Evolutionary conservation across 2,113 vertebrate species (phyloP), one percentile per base, ranked within the genome.

Genomic region (Saccopteryx bilineata): DNA sequence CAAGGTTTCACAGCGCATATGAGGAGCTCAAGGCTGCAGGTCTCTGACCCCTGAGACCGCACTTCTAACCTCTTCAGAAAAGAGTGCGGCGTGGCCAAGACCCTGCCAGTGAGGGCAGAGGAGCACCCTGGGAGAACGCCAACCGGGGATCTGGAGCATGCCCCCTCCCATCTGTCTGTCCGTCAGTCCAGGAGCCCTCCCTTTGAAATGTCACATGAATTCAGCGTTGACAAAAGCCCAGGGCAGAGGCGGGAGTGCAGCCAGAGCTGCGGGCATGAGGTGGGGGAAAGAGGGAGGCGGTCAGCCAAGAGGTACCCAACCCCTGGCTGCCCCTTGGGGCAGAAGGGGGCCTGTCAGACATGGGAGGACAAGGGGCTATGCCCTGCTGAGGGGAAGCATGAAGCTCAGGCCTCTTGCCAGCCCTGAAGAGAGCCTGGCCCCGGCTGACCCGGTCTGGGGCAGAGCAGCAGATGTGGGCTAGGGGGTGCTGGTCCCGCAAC

Each of bases 121-220:
- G 50, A 80, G 76, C 17, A n/a, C 31, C 54, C n/a, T 13, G 50
- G 85, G 61, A 58, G 71, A 15, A 28, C 0, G 2, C 39, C 5
- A 13, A 19, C 4, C 6, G 46, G 71, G 63, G 58, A 11, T 11
- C 85, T n/a, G 39, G 31, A 75, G 60, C 58, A 18, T 15, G 39
- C 79, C 86, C 71, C 52, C 63, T 94, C 58, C 65, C 76, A 21
- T 84, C 89, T 80, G 92, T 23, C 68, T 2, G 0, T 76, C 69
- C 76, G 87, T 76, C 69, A 69, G 87, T 52, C 61, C 69, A 11
- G 75, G 75, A 90, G 63, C 71, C 46, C 54, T 58, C 48, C 72
- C 10, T 81, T 60, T 71, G 89, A 87, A 89, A 92, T 79, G 33
- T 46, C 65, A 39, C 82, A 28, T 21, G 82, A 69, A 50, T 81